Evolutionary conservation across 2,888 invertebrate genomes (phyloP).

Genomic region (Dexiosoma caninum): DNA sequence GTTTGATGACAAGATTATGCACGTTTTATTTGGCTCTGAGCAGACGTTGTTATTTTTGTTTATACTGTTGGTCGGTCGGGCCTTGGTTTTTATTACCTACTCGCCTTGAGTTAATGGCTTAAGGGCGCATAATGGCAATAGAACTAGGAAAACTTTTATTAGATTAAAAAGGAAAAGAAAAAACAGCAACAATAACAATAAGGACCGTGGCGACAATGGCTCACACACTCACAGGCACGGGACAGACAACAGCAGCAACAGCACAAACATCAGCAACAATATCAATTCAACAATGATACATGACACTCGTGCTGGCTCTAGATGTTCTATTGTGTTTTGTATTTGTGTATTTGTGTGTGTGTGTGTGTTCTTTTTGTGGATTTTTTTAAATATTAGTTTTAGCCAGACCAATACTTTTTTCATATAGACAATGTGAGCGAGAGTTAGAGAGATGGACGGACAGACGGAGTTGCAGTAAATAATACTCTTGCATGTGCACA

Average conservation of each 20-base stretch:
- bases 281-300: slow-evolving; percentile 17
- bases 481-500: neutral
- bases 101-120: slow-evolving; percentile 22
- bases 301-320: neutral
- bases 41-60: neutral
- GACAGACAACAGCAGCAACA: neutral
- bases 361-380: neutral
- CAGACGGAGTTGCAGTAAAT: neutral
- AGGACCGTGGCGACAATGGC: neutral
- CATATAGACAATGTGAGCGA: neutral
- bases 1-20: slow-evolving; percentile 21
- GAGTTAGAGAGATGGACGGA: neutral
- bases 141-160: slow-evolving; percentile 48
- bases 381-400: slow-evolving; percentile 13
- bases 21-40: neutral
- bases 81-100: slow-evolving; percentile 13
- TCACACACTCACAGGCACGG: neutral
- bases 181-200: slow-evolving; percentile 37
- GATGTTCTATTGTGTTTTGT: no score
- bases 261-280: slow-evolving; percentile 7
- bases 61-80: slow-evolving; percentile 9
- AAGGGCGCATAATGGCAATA: slow-evolving; percentile 49
- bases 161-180: no score
- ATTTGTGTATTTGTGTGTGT: neutral
- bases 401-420: slow-evolving; percentile 21